A percentile compares a stretch with the other conserved stretches of the same genome.
Conservation (phyloP, 2,888 invertebrate species). For the Yponomeuta evonymella region DNA sequence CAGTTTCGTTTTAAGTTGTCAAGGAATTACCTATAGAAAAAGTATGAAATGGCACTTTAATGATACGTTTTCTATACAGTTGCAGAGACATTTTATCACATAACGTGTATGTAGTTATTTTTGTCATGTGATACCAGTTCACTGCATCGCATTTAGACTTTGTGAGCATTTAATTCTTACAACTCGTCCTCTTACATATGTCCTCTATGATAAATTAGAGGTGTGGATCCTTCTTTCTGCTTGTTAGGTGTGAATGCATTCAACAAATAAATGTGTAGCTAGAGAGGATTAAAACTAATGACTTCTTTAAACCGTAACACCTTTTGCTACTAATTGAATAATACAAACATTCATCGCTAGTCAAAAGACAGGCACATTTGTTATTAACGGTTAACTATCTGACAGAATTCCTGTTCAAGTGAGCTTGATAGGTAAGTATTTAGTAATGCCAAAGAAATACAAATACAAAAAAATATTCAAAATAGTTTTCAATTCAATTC, state of each 20-base stretch:
- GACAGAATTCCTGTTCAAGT: too few species aligned
- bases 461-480: too few species aligned
- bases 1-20: neutral
- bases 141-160: neutral
- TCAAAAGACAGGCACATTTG: neutral
- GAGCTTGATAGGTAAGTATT: too few species aligned
- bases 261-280: neutral
- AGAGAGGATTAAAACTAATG: neutral
- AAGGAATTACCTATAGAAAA: neutral
- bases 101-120: neutral
- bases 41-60: neutral
- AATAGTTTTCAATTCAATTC: too few species aligned
- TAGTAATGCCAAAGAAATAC: too few species aligned
- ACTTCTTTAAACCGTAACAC: slow-evolving; percentile 1
- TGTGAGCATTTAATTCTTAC: neutral
- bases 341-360: neutral
- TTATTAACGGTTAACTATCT: too few species aligned
- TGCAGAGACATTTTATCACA: neutral
- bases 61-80: neutral
- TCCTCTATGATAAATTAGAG: too few species aligned
- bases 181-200: too few species aligned
- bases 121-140: neutral
- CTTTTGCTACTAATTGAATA: neutral
- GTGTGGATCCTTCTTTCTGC: neutral
- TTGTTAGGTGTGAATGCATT: neutral